A percentile compares a stretch with the other conserved stretches of the same genome.
Conservation (phyloP, 2,888 invertebrate genomes). For the Drosophila phalerata region DNA sequence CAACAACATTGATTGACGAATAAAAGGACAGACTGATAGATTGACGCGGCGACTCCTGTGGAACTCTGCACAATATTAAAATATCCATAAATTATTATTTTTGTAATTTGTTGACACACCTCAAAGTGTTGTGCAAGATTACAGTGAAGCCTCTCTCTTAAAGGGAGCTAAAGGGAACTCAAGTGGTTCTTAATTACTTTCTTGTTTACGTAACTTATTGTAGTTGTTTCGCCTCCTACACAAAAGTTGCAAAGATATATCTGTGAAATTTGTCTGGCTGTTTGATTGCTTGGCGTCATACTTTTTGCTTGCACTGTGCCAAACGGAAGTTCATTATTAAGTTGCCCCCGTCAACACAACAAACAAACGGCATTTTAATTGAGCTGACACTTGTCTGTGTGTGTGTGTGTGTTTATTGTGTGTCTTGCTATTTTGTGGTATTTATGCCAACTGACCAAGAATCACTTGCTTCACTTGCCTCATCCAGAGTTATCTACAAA, state of each 20-base stretch:
- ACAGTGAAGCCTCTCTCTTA: neutral
- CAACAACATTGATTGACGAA: slow-evolving; percentile 30
- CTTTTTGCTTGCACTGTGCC: slow-evolving; percentile 63
- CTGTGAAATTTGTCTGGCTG: slow-evolving; percentile 21
- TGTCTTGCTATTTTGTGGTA: slow-evolving; percentile 31
- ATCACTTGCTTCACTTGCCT: slow-evolving; percentile 36
- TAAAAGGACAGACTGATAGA: slow-evolving; percentile 6
- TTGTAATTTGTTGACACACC: slow-evolving; percentile 8
- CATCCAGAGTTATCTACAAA: slow-evolving; percentile 29
- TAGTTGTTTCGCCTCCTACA: slow-evolving; percentile 32
- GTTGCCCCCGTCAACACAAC: slow-evolving; percentile 44
- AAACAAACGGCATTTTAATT: slow-evolving; percentile 74
- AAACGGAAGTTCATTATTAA: slow-evolving; percentile 69
- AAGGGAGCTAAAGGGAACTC: neutral
- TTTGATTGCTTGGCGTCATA: slow-evolving; percentile 71
- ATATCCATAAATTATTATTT: slow-evolving; percentile 6
- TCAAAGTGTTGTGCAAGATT: neutral
- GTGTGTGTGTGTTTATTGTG: slow-evolving; percentile 21
- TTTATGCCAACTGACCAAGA: slow-evolving; percentile 48
- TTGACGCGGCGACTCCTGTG: slow-evolving; percentile 9
- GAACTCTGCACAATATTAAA: neutral
- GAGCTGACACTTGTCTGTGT: slow-evolving; percentile 38
- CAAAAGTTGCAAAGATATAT: slow-evolving; percentile 27
- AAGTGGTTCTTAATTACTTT: slow-evolving; percentile 50
- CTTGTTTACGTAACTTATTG: slow-evolving; percentile 42